phyloP scores from a whole-genome alignment of 2,113 vertebrate species.

The Atlantisia rogersi region DNA sequence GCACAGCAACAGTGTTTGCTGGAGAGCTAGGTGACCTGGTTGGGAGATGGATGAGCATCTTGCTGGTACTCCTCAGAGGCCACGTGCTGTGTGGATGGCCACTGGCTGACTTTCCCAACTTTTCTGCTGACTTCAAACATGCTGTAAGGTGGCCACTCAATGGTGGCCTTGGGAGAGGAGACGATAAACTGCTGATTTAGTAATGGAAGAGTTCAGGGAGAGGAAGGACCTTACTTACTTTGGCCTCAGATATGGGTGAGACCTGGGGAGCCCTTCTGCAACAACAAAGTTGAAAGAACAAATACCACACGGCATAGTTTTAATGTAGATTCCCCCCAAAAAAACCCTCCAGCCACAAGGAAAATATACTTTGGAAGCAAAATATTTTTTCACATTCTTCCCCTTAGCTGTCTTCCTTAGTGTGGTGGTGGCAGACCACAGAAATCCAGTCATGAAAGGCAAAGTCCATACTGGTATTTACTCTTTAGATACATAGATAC shows the following conservation, averaged over 20 bases:
- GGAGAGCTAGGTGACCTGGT: background rate
- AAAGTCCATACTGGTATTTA: background rate
- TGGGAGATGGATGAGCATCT: background rate
- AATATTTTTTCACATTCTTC: constrained; percentile 31
- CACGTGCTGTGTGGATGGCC: accelerated
- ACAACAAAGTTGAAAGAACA: background rate
- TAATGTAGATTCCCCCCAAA: background rate
- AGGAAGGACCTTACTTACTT: constrained; percentile 38
- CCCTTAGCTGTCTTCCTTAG: background rate
- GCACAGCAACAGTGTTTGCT: background rate
- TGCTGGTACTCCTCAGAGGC: background rate
- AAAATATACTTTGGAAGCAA: constrained; percentile 35
- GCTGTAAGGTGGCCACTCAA: background rate
- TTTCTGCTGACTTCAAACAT: background rate
- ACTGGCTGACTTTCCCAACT: background rate
- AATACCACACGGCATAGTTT: background rate
- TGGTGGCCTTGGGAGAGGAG: background rate
- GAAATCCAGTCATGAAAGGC: background rate
- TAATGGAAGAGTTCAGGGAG: background rate
- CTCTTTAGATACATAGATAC: background rate
- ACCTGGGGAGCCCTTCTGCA: constrained; percentile 4
- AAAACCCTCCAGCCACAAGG: background rate
- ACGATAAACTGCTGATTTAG: constrained; percentile 2
- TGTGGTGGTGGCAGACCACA: constrained; percentile 5
- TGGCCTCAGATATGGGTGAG: background rate